phyloP scores from a whole-genome alignment of 2,888 invertebrate species.

The Trileptium ribeirensis region DNA sequence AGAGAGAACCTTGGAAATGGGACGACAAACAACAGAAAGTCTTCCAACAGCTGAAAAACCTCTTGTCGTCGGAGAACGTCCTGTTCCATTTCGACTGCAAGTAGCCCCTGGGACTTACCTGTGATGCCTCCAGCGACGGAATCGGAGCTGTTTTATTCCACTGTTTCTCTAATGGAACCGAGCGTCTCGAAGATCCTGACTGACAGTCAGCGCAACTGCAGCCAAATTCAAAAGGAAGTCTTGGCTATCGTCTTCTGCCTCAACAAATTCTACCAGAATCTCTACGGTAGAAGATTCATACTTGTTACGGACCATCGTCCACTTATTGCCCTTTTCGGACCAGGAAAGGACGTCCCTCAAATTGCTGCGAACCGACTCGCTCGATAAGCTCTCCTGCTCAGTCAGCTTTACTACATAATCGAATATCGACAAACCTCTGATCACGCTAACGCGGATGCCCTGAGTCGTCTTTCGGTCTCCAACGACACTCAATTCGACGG shows the following conservation, averaged over 20 bases:
- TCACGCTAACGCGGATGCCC: slow-evolving; percentile 33
- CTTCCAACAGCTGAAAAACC: not conserved
- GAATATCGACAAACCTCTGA: slow-evolving; percentile 16
- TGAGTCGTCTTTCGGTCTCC: slow-evolving; percentile 28
- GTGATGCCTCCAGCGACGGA: slow-evolving; percentile 17
- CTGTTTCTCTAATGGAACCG: slow-evolving; percentile 25
- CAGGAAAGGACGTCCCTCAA: slow-evolving; percentile 14
- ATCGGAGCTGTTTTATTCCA: slow-evolving; percentile 29
- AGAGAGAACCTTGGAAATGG: not conserved
- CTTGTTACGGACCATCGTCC: slow-evolving; percentile 36
- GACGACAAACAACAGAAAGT: not conserved
- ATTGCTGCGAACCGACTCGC: slow-evolving; percentile 27
- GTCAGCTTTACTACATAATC: not conserved
- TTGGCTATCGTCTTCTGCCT: slow-evolving; percentile 36
- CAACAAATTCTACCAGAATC: slow-evolving; percentile 38
- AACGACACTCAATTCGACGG: slow-evolving; percentile 20
- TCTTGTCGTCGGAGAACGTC: not conserved
- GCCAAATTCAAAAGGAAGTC: slow-evolving; percentile 39
- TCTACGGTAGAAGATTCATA: slow-evolving; percentile 33
- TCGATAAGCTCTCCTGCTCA: slow-evolving; percentile 27
- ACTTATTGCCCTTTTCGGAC: slow-evolving; percentile 33
- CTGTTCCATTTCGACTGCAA: not conserved
- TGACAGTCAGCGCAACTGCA: slow-evolving; percentile 33
- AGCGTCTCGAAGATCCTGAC: slow-evolving; percentile 33
- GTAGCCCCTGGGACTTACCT: not conserved